Conservation (phyloP, 2,888 invertebrate species). For the Latrodectus elegans region DNA sequence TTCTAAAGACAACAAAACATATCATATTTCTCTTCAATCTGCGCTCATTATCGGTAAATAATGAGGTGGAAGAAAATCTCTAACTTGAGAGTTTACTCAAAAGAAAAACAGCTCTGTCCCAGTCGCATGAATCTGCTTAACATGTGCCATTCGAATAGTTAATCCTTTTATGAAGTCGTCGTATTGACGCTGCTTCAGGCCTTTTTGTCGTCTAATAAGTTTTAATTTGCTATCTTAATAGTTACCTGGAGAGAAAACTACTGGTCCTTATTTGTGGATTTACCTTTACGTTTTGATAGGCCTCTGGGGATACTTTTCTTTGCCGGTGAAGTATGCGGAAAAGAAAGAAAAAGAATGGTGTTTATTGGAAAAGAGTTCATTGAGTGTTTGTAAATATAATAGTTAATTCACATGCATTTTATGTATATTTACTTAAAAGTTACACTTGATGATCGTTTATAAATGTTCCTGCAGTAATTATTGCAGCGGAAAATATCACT, state of each 20-base stretch:
- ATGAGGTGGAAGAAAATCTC: background rate
- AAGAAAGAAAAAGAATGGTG: too few relatives aligned
- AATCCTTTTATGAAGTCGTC: background rate
- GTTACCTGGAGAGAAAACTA: background rate
- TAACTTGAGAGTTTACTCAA: too few relatives aligned
- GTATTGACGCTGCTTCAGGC: background rate
- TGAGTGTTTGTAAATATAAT: too few relatives aligned
- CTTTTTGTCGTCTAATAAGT: background rate
- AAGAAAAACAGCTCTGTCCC: background rate
- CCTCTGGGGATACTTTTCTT: too few relatives aligned
- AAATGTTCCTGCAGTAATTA: too few relatives aligned
- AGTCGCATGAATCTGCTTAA: background rate
- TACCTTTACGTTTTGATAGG: too few relatives aligned
- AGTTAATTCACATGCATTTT: too few relatives aligned
- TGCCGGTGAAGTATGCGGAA: too few relatives aligned
- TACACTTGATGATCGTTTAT: too few relatives aligned
- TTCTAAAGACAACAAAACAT: background rate
- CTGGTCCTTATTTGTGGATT: background rate
- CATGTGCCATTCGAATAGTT: background rate
- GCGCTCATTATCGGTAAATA: background rate
- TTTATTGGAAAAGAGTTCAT: too few relatives aligned
- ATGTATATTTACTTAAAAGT: too few relatives aligned
- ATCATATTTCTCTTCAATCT: background rate
- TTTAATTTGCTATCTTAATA: background rate
- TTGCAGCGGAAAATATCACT: too few relatives aligned